Base-by-base conservation (phyloP, 2,113 vertebrate genomes). In the Perccottus glenii region DNA sequence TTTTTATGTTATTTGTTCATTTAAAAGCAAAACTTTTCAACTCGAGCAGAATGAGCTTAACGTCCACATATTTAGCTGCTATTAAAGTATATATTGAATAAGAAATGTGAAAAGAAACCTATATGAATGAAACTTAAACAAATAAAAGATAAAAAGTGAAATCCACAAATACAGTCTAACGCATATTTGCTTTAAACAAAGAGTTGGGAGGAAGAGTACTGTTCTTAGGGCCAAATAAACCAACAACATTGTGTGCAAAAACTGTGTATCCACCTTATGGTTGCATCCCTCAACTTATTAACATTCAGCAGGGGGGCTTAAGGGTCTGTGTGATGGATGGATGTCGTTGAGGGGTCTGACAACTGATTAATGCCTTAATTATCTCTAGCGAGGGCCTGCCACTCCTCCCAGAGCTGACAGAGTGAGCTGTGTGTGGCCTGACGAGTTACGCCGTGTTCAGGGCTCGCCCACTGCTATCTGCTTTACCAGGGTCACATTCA, bases 321-420 rank as follows among this genome's bases (percentile, higher is more conserved):
- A 83, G 88, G 78, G 77, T 87, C 87, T 70, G 63, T 80, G 73
- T 90, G 85, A 87, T 89, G 81, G 89, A 89, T 91, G 90, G 88
- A 92, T 86, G 89, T 93, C 82, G 83, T 85, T 92, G 84, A 88
- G 87, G 83, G 75, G 59, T 90, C 86, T 91, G 91, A 94, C 93
- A 94, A 77, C 75, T 91, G 85, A 91, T 93, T 92, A 91, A 93
- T 94, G 89, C 88, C 84, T 93, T 93, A 93, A 95, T 94, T 95
- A 93, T 81, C 77, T 89, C 82, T 84, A 80, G 75, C 75, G 80
- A 87, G 89, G 85, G 84, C 86, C 80, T 70, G 82, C 35, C 62
- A 59, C 67, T 88, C 81, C 89, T 89, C 85, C 85, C 65, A 61
- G 86, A 75, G 82, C 83, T 90, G 87, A 85, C 76, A 82, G 89